Conservation (phyloP, 2,797 vertebrate genomes). For the Myripristis murdjan region DNA sequence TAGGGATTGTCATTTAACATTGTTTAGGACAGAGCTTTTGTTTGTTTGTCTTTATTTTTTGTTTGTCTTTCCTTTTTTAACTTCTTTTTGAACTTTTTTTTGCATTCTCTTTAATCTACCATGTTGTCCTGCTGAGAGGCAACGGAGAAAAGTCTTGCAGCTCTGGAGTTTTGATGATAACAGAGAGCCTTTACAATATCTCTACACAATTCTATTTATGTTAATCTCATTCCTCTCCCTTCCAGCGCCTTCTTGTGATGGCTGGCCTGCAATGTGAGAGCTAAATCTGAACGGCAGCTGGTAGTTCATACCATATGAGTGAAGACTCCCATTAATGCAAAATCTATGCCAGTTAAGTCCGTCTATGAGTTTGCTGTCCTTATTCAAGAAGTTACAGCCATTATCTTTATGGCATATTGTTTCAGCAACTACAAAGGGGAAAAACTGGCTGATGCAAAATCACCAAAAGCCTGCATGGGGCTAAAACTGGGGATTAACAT, state of each 20-base stretch:
- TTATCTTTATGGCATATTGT: slow-evolving; percentile 44
- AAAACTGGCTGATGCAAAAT: slow-evolving; percentile 6
- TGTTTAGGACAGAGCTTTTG: not conserved
- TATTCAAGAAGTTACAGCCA: slow-evolving; percentile 41
- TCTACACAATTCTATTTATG: slow-evolving; percentile 68
- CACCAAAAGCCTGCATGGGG: slow-evolving; percentile 41
- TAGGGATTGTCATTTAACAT: not conserved
- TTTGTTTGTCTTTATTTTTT: not conserved
- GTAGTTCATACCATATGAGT: slow-evolving; percentile 35
- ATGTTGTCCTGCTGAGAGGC: slow-evolving; percentile 25
- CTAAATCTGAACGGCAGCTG: slow-evolving; percentile 56
- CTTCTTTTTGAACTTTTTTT: too few species aligned
- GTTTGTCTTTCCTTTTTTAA: not conserved
- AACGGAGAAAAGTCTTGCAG: slow-evolving; percentile 26
- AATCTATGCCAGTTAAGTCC: slow-evolving; percentile 49
- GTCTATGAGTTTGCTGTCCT: slow-evolving; percentile 42
- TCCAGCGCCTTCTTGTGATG: slow-evolving; percentile 42
- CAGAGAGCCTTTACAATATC: slow-evolving; percentile 60
- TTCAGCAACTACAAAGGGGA: slow-evolving; percentile 30
- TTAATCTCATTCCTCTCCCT: slow-evolving; percentile 63
- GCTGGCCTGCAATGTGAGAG: slow-evolving; percentile 38
- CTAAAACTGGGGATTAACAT: not conserved
- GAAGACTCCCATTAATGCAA: slow-evolving; percentile 1
- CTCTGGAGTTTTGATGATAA: slow-evolving; percentile 76
- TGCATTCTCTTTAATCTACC: slow-evolving; percentile 1